Evolutionary conservation across 2,113 vertebrate species (phyloP), one percentile per base, ranked within the genome.

Genomic region (Antennarius striatus): DNA sequence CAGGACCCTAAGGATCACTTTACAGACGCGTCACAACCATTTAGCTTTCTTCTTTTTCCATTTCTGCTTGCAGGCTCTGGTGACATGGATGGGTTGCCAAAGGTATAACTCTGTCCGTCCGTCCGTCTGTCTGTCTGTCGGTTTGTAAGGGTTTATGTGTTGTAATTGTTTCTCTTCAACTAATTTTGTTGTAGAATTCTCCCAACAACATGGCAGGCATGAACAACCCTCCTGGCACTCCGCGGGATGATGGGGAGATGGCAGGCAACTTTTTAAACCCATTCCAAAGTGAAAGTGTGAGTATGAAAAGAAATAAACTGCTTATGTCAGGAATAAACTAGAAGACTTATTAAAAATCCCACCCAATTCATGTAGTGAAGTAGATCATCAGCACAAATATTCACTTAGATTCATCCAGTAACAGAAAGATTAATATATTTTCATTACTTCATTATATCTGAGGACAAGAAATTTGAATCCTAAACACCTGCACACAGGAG

Each of bases 201-300:
- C 95, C 95, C 36, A 95, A 94, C 89, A 93, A 95, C 70, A 91
- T 96, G 92, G 93, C 93, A 49, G 93, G 93, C 80, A 91, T 96
- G 92, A 95, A 92, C 87, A 96, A 94, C 85, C 93, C 94, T 52
- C 95, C 94, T 3, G 95, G 95, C 60, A 95, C 95, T 68, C 94
- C 94, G 3, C 92, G 95, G 59, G 95, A 96, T 11, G 95, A 97
- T 39, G 82, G 93, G 56, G 95, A 96, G 86, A 94, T 96, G 92
- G 90, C 91, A 67, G 93, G 94, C 84, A 95, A 94, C 86, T 97
- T 96, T 91, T 90, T 96, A 83, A 95, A 96, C 92, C 93, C 94
- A 82, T 96, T 96, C 93, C 95, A 94, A 89, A 95, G 93, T 73
- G 95, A 96, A 94, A 96, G 93, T 75, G 94, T 95, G 88, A 95